Evolutionary conservation across 2,888 invertebrate genomes (phyloP).

Genomic region (Phragmatobia fuliginosa): DNA sequence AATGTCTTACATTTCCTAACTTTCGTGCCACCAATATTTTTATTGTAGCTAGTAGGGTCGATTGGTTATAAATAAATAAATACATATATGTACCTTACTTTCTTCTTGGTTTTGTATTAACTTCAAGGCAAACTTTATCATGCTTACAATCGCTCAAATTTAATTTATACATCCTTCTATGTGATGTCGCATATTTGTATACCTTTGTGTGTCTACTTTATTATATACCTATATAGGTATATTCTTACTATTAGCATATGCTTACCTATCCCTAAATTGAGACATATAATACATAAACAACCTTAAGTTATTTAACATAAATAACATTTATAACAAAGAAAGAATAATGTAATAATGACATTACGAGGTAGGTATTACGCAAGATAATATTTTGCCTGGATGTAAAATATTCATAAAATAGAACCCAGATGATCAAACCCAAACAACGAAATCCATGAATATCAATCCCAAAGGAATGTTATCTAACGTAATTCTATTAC

Average conservation of each 20-base stretch:
- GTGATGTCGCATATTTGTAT: too few relatives aligned
- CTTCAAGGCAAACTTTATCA: background rate
- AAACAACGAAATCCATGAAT: background rate
- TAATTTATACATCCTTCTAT: too few relatives aligned
- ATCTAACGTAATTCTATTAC: background rate
- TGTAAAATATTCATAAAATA: constrained; percentile 15
- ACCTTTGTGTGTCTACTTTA: too few relatives aligned
- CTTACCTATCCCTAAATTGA: background rate
- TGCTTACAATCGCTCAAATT: background rate
- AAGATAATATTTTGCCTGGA: background rate
- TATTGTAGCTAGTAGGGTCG: constrained; percentile 10
- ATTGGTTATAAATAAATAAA: too few relatives aligned
- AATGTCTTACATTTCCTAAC: constrained; percentile 17
- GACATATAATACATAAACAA: background rate
- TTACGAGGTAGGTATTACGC: background rate
- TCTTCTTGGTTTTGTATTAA: too few relatives aligned
- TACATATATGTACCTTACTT: too few relatives aligned
- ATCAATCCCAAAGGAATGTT: constrained; percentile 11
- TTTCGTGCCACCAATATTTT: constrained; percentile 29
- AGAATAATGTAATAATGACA: background rate
- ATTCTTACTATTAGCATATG: too few relatives aligned
- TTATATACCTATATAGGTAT: too few relatives aligned
- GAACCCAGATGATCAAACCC: background rate
- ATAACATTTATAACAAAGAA: background rate
- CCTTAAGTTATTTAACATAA: background rate